Evolutionary conservation across 2,797 vertebrate species (phyloP).

Genomic region (Denticeps clupeoides): DNA sequence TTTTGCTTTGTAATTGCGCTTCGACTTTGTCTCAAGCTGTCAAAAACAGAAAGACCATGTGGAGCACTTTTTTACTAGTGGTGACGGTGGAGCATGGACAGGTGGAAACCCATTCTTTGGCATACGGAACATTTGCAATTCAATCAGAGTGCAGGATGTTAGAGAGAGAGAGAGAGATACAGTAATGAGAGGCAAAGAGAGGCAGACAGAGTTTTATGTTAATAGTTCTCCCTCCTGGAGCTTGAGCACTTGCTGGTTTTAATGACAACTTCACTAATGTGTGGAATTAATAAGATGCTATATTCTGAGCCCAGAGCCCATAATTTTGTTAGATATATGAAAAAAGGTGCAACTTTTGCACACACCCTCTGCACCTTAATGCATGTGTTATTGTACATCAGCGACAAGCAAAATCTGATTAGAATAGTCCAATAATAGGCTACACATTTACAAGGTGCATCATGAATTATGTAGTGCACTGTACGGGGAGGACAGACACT

Average conservation of each 20-base stretch:
- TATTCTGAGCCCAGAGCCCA: neutral
- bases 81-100: conserved; percentile 10
- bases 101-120: conserved; percentile 32
- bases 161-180: conserved; percentile 4
- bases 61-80: neutral
- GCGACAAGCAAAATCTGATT: conserved; percentile 16
- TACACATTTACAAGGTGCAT: conserved; percentile 6
- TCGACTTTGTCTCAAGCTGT: conserved; percentile 7
- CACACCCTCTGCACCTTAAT: conserved; percentile 3
- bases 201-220: conserved; percentile 15
- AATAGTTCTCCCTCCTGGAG: conserved; percentile 13
- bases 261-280: conserved; percentile 25
- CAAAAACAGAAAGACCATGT: conserved; percentile 3
- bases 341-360: neutral
- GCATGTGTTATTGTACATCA: conserved; percentile 15
- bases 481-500: neutral
- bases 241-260: conserved; percentile 17
- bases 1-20: neutral
- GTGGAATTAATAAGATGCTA: conserved; percentile 21
- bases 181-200: conserved; percentile 8
- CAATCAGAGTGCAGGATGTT: conserved; percentile 21
- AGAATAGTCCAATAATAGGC: conserved; percentile 6
- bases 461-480: conserved; percentile 28
- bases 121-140: conserved; percentile 32
- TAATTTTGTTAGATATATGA: neutral